Evolutionary conservation across 2,888 invertebrate species (phyloP), one percentile per base, ranked within the genome.

Genomic region (Lasius fuliginosus): DNA sequence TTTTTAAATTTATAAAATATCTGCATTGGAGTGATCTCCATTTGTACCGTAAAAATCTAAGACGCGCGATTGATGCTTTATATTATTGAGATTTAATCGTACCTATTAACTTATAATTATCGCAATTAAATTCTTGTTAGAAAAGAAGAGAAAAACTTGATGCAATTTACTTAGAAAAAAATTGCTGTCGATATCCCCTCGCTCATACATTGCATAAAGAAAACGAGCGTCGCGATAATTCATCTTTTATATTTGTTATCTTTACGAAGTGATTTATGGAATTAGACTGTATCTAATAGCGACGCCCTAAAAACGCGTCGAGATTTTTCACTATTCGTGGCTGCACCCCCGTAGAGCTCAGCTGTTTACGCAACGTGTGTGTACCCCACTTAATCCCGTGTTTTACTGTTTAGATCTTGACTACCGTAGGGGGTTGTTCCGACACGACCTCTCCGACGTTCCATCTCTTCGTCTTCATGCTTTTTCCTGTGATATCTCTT

Each of bases 351-450:
- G 86, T 90, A 58, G 88, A 82, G 89, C 74, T 77, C 68, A 74
- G 86, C 88, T 92, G 91, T 92, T 91, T 91, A 90, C 85, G 85
- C 82, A 87, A 88, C 87, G 88, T 67, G 88, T 67, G 88, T 90
- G 83, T 88, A 90, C 86, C 88, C 90, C 92, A 92, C 92, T 92
- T 92, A 92, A 92, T 92, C 86, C 87, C 74, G 76, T 91, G 90
- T 92, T 92, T 92, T 91, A 89, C 87, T 92, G 90, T 92, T 92
- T 91, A 88, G 90, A 90, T 92, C 84, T 91, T 74, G 86, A 84
- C 89, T 88, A 89, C 85, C 86, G 88, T 86, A 89, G 88, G 87
- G 87, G 90, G 89, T 88, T 90, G 90, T 82, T 88, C 85, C 76
- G 87, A 87, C 86, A 87, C 85, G 88, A 86, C 86, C 76, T 89